Evolutionary conservation across 2,888 invertebrate species (phyloP).

Genomic region (Copidosoma aretas): DNA sequence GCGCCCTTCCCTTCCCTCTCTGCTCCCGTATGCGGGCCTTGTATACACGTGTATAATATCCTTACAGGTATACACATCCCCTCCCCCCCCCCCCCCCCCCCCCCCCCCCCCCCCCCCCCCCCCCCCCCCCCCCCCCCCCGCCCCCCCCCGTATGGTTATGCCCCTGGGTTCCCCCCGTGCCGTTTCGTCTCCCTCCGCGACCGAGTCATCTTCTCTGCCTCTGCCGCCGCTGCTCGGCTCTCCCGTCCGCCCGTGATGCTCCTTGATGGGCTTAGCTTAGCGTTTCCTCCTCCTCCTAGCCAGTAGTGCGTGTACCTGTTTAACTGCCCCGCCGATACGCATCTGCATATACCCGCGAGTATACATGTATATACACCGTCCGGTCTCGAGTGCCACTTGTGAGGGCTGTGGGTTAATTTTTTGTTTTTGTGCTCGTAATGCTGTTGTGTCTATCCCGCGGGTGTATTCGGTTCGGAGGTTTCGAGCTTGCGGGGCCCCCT

Average conservation of each 20-base stretch:
- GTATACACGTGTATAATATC: neutral
- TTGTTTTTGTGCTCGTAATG: too few species aligned
- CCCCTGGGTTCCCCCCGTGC: constrained; percentile 24
- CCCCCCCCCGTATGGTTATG: too few species aligned
- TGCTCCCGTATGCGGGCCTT: too few species aligned
- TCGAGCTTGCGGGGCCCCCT: too few species aligned
- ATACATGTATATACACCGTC: too few species aligned
- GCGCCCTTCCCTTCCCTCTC: constrained; percentile 39
- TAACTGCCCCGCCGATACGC: neutral
- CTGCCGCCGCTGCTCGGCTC: neutral
- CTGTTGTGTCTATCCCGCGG: too few species aligned
- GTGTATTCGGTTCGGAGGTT: too few species aligned
- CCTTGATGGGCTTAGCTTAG: constrained; percentile 18
- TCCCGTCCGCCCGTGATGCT: constrained; percentile 1
- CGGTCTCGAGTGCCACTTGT: too few species aligned
- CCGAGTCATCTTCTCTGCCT: constrained; percentile 42
- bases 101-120: neutral
- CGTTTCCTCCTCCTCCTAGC: neutral
- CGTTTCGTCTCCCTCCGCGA: constrained; percentile 9
- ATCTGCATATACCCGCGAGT: neutral
- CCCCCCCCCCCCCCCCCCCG: constrained; percentile 24
- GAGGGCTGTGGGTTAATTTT: too few species aligned
- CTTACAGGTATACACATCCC: neutral
- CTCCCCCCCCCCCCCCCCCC: neutral
- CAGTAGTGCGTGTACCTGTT: neutral